Percentiles rank a stretch among this genome's conserved stretches.
Evolutionary conservation across 2,797 vertebrate species (phyloP).

Genomic region (Ambastaia sidthimunki): DNA sequence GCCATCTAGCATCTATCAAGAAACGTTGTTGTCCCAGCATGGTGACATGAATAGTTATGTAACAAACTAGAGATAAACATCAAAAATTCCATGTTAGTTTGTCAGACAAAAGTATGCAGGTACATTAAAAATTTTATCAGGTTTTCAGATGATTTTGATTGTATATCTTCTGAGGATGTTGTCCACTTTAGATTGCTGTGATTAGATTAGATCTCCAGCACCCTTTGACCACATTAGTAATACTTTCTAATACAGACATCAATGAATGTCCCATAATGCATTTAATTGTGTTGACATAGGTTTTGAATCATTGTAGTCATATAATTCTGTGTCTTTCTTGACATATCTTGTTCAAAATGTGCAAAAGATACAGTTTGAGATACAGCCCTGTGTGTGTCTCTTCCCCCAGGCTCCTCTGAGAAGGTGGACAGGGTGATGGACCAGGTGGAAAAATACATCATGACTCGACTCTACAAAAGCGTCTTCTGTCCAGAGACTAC

Average conservation of each 20-base stretch:
- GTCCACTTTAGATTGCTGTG: not conserved
- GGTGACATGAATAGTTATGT: not conserved
- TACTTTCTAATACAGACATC: no score
- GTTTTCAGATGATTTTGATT: not conserved
- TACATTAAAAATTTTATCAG: no score
- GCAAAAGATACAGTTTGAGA: constrained; percentile 77
- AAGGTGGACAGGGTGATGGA: constrained; percentile 95
- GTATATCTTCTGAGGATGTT: not conserved
- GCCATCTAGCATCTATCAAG: not conserved
- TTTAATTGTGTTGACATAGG: no score
- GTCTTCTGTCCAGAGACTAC: constrained; percentile 97
- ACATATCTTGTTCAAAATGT: no score
- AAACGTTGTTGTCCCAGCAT: not conserved
- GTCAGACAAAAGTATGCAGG: not conserved
- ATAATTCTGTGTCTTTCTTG: no score
- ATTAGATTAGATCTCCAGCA: not conserved
- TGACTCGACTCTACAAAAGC: constrained; percentile 95
- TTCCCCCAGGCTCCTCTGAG: constrained; percentile 84
- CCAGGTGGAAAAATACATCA: constrained; percentile 96
- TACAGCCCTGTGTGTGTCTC: not conserved
- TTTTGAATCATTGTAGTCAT: no score
- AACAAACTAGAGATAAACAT: not conserved
- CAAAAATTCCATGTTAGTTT: constrained; percentile 2
- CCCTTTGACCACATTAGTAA: not conserved
- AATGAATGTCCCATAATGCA: no score